These are phyloP conservation scores for Alectura lathami DNA, from an alignment of 2,113 vertebrate genomes.

Conservation along the genomic window DNA sequence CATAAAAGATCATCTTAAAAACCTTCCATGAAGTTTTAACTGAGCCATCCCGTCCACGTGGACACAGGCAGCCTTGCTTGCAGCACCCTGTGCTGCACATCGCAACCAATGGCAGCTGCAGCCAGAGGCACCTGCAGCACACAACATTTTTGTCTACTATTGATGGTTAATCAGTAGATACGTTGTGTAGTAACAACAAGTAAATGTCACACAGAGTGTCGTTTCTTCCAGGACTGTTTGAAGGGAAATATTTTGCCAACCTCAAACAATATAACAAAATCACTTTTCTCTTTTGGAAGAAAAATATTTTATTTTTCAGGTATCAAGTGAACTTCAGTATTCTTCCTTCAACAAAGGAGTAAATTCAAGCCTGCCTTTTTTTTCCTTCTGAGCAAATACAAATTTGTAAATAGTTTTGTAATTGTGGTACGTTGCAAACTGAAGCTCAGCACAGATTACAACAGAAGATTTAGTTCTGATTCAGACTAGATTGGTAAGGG, in stretches of 20 bases:
- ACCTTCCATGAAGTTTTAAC: not conserved
- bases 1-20: not conserved
- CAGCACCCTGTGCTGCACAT: accelerated
- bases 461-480: not conserved
- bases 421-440: not conserved
- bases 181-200: not conserved
- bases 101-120: not conserved
- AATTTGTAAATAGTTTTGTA: not conserved
- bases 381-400: not conserved
- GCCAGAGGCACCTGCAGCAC: not conserved
- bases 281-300: not conserved
- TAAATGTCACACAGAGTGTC: too few relatives aligned
- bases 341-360: not conserved
- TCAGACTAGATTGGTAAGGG: not conserved
- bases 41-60: accelerated
- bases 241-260: not conserved
- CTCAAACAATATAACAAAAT: not conserved
- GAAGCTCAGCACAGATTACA: not conserved
- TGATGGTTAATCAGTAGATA: not conserved
- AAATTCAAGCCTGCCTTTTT: not conserved
- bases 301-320: not conserved
- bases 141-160: accelerated
- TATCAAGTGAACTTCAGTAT: not conserved
- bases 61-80: not conserved
- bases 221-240: not conserved